Evolutionary conservation across 1,140 invertebrate genomes (phyloP).

Genomic region (Drosophila ambigua): DNA sequence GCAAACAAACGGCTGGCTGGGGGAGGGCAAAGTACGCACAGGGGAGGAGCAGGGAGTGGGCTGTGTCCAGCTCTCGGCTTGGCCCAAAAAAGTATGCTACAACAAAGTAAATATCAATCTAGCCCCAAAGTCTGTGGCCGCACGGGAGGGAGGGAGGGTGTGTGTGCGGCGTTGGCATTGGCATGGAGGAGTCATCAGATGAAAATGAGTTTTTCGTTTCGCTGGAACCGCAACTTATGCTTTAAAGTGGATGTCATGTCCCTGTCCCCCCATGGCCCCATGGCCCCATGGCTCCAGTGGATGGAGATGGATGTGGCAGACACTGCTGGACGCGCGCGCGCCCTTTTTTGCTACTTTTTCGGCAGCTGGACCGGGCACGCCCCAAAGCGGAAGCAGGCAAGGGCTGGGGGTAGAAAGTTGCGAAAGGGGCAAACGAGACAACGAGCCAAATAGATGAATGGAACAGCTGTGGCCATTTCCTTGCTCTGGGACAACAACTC

Average conservation of each 20-base stretch:
- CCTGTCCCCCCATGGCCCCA: not conserved
- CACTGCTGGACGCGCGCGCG: no score
- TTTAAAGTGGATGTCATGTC: conserved; percentile 73
- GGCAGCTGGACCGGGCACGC: conserved; percentile 45
- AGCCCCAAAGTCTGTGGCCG: conserved; percentile 39
- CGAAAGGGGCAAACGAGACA: conserved; percentile 49
- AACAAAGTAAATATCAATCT: conserved; percentile 76
- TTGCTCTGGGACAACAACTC: conserved; percentile 30
- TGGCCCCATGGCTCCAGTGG: not conserved
- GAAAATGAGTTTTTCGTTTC: conserved; percentile 57
- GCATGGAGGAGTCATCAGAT: conserved; percentile 2
- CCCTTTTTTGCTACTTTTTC: conserved; percentile 26
- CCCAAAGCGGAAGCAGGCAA: conserved; percentile 18
- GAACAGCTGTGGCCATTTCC: conserved; percentile 79
- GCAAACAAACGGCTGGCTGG: no score
- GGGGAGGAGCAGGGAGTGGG: conserved; percentile 1
- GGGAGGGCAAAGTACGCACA: conserved; percentile 30
- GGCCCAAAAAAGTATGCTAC: conserved; percentile 61
- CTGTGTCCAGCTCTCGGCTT: conserved; percentile 30
- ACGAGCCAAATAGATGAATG: conserved; percentile 54
- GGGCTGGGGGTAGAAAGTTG: conserved; percentile 6
- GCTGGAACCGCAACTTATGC: conserved; percentile 72
- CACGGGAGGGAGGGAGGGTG: not conserved
- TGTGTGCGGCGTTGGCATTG: no score
- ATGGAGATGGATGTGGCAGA: not conserved